These are phyloP conservation scores for Ceratina australensis DNA, from an alignment of 1,140 invertebrate species.

Conservation along the genomic window DNA sequence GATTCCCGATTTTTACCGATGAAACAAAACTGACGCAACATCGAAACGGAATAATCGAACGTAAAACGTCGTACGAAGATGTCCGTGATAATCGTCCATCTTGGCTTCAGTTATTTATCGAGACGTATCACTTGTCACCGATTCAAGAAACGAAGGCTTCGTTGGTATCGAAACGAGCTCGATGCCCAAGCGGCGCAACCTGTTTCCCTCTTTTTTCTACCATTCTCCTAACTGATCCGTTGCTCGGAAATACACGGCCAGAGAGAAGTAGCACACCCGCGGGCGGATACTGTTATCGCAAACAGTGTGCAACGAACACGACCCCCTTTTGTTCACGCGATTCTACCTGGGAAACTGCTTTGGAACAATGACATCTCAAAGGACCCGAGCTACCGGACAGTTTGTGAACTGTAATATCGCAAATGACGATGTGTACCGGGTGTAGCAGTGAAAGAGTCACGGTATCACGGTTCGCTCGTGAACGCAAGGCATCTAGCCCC, in stretches of 20 bases:
- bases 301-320: slow-evolving; percentile 37
- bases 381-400: slow-evolving; percentile 36
- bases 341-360: slow-evolving; percentile 38
- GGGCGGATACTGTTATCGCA: slow-evolving; percentile 35
- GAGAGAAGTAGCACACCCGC: slow-evolving; percentile 1
- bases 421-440: slow-evolving; percentile 34
- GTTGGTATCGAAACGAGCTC: neutral
- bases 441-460: slow-evolving; percentile 15
- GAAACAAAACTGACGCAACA: neutral
- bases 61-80: no score
- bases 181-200: neutral
- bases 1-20: neutral
- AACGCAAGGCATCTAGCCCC: neutral
- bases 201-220: neutral
- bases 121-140: neutral
- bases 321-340: slow-evolving; percentile 44
- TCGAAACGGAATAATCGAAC: no score
- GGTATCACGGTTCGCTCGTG: slow-evolving; percentile 16
- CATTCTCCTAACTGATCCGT: slow-evolving; percentile 29
- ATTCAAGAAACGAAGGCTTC: neutral
- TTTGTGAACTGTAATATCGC: slow-evolving; percentile 50
- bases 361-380: slow-evolving; percentile 50
- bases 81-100: no score
- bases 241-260: neutral
- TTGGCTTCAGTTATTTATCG: no score